Evolutionary conservation across 2,797 vertebrate species (phyloP), one percentile per base, ranked within the genome.

Genomic region (Alosa sapidissima): DNA sequence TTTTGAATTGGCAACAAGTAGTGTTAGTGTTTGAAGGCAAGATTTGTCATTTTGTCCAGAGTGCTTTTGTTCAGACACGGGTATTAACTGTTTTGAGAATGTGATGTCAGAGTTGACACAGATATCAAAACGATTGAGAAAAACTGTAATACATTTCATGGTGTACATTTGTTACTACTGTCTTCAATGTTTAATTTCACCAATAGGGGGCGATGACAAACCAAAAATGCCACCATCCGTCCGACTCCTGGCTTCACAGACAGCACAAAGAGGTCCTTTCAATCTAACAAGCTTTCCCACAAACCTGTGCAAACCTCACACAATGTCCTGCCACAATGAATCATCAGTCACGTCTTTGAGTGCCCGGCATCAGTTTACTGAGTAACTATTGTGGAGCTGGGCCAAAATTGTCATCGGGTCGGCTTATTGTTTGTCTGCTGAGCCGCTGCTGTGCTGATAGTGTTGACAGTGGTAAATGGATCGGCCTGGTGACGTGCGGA

Each of bases 121-220:
- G 28, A 1, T 28, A 28, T 28, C 28, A 28, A 28, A 28, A 28
- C 28, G 28, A 28, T 28, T 28, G 28, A 28, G 28, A 28, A 28
- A 28, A 28, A 28, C 28, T 28, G 7, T 21, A 24, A 10, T 78
- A 45, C 41, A 78, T 4, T 45, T 19, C 54, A 19, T 5, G 16
- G 54, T 19, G 19, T 55, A 14, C 52, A 14, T 21, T 5, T 55
- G 11, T 54, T 54, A 11, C 51, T n/a, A 54, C 13, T 65, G 11
- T 41, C 24, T 49, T 24, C 21, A 58, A 24, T 84, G 83, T 28
- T 81, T 0, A 2, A 2, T 13, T 62, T 0, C n/a, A 82, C 88
- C 93, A 94, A 88, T 87, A 89, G 93, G 88, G 83, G 92, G 91
- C 21, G 85, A 88, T 86, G 84, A 85, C 41, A 87, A 54, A 82